Conservation (phyloP, 2,888 invertebrate species). For the Lithophane semibrunnea region DNA sequence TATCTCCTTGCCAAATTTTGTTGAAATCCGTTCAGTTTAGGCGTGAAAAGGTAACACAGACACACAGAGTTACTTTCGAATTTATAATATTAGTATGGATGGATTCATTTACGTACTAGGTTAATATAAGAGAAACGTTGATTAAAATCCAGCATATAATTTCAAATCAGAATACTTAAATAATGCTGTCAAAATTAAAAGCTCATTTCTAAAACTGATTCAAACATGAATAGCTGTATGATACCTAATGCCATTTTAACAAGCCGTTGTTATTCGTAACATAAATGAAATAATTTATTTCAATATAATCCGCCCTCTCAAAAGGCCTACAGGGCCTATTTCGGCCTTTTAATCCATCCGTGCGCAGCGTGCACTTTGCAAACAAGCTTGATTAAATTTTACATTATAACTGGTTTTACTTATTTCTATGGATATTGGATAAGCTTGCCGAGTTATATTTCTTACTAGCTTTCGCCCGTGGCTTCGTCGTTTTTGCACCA, state of each 20-base stretch:
- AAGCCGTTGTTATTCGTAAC: not conserved
- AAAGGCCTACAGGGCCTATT: not conserved
- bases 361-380: slow-evolving; percentile 14
- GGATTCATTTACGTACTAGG: not conserved
- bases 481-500: not conserved
- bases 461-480: not conserved
- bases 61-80: no score
- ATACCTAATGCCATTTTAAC: not conserved
- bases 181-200: not conserved
- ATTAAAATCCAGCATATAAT: not conserved
- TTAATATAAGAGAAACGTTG: not conserved
- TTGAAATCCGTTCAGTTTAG: no score
- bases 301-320: slow-evolving; percentile 9
- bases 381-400: not conserved
- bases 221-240: not conserved
- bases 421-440: not conserved
- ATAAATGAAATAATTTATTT: slow-evolving; percentile 10
- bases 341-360: not conserved
- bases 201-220: slow-evolving; percentile 1
- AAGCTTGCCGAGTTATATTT: not conserved
- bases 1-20: no score
- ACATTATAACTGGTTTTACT: not conserved
- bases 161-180: not conserved
- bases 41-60: no score
- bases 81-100: no score